Evolutionary conservation across 2,888 invertebrate species (phyloP).

Genomic region (Agrochola circellaris): DNA sequence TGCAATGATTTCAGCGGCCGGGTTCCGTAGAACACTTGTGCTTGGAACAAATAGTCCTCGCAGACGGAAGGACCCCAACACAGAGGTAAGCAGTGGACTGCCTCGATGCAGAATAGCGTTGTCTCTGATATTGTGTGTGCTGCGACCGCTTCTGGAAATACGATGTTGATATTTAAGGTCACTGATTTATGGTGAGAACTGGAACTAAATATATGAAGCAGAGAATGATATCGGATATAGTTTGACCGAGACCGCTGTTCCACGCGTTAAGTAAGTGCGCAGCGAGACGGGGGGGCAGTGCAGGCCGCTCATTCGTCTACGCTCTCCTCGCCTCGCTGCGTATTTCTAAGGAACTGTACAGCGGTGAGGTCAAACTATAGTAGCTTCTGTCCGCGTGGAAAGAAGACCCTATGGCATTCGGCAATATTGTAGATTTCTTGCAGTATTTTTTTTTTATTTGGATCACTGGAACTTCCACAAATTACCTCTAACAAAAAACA

Average conservation of each 20-base stretch:
- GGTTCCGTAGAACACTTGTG: conserved; percentile 97
- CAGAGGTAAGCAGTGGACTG: conserved; percentile 94
- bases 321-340: too few species aligned
- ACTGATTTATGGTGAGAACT: not conserved
- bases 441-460: not conserved
- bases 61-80: conserved; percentile 92
- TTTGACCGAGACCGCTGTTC: too few species aligned
- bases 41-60: conserved; percentile 96
- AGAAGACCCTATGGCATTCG: not conserved
- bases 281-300: too few species aligned
- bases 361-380: too few species aligned
- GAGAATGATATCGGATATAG: too few species aligned
- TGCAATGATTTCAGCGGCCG: conserved; percentile 93
- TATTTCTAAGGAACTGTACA: too few species aligned
- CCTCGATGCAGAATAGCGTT: conserved; percentile 95
- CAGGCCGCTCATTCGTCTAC: too few species aligned
- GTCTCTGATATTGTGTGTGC: conserved; percentile 94
- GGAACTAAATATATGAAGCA: not conserved
- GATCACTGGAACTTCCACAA: not conserved
- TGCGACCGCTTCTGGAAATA: conserved; percentile 91
- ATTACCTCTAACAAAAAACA: not conserved
- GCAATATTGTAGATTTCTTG: not conserved
- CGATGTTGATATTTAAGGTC: not conserved
- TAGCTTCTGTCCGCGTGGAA: not conserved
- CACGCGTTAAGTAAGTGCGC: too few species aligned